A percentile compares a stretch with the other conserved stretches of the same genome.
Evolutionary conservation across 1,140 invertebrate genomes (phyloP).

Genomic region (Sinonovacula constricta): DNA sequence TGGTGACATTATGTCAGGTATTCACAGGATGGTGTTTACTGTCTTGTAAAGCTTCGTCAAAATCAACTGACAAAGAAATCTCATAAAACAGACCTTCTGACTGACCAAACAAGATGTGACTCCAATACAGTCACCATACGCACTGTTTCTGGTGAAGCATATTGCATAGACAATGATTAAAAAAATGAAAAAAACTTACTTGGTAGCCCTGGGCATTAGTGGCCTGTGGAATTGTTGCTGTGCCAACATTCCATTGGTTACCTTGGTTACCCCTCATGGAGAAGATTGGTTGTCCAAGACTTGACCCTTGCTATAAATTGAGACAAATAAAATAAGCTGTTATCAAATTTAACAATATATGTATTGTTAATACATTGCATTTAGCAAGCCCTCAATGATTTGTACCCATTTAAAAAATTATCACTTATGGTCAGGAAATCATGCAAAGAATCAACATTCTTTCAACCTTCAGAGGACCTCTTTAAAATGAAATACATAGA

Average conservation of each 20-base stretch:
- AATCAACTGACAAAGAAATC: no score
- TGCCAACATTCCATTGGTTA: slow-evolving; percentile 71
- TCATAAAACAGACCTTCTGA: no score
- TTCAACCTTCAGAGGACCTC: no score
- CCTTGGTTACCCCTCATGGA: slow-evolving; percentile 70
- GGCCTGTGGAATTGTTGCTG: slow-evolving; percentile 55
- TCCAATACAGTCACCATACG: no score
- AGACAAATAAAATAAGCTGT: not conserved
- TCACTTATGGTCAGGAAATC: not conserved
- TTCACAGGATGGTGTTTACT: no score
- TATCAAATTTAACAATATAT: not conserved
- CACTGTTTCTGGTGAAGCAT: no score
- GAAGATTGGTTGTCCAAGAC: slow-evolving; percentile 61
- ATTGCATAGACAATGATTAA: no score
- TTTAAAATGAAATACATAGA: no score
- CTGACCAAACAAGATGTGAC: no score
- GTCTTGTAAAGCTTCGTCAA: no score
- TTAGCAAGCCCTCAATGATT: not conserved
- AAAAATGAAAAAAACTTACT: no score
- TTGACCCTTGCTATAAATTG: slow-evolving; percentile 46
- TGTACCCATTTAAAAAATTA: not conserved
- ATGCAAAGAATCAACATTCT: not conserved
- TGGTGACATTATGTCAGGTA: no score
- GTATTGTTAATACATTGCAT: not conserved
- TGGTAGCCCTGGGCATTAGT: slow-evolving; percentile 55